A percentile compares a stretch with the other conserved stretches of the same genome.
phyloP scores from a whole-genome alignment of 1,140 invertebrate species.

The Eriosoma lanigerum region DNA sequence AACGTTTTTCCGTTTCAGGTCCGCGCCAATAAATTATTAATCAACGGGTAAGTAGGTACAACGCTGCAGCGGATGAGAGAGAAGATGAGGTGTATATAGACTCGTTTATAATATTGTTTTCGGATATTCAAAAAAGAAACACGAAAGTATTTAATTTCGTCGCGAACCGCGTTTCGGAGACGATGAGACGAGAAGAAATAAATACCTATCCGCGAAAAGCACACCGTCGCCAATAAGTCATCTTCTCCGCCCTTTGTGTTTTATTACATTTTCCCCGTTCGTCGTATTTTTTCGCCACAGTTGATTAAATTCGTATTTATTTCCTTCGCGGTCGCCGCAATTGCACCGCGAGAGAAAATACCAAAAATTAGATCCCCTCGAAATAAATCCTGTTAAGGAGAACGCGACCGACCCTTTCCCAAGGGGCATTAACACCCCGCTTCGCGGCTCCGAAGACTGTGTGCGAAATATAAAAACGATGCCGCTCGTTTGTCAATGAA shows the following conservation, averaged over 20 bases:
- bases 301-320: slow-evolving; percentile 43
- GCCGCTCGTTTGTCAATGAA: slow-evolving; percentile 3
- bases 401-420: background rate
- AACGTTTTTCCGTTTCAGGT: too few species aligned
- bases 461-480: slow-evolving; percentile 18
- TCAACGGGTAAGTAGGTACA: too few species aligned
- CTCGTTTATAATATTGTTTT: too few species aligned
- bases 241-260: background rate
- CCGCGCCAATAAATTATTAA: too few species aligned
- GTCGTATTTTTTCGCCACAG: background rate
- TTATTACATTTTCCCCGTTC: background rate
- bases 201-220: background rate
- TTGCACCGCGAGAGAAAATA: background rate
- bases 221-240: background rate
- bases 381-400: slow-evolving; percentile 36
- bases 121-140: background rate
- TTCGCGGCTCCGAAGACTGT: background rate
- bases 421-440: slow-evolving; percentile 12
- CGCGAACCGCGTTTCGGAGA: background rate
- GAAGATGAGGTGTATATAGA: too few species aligned
- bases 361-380: slow-evolving; percentile 35
- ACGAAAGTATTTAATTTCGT: slow-evolving; percentile 10
- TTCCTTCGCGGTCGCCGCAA: background rate
- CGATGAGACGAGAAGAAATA: background rate
- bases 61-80: too few species aligned